Evolutionary conservation across 1,140 invertebrate genomes (phyloP), one percentile per base, ranked within the genome.

Genomic region (Drosophila rhopaloa): DNA sequence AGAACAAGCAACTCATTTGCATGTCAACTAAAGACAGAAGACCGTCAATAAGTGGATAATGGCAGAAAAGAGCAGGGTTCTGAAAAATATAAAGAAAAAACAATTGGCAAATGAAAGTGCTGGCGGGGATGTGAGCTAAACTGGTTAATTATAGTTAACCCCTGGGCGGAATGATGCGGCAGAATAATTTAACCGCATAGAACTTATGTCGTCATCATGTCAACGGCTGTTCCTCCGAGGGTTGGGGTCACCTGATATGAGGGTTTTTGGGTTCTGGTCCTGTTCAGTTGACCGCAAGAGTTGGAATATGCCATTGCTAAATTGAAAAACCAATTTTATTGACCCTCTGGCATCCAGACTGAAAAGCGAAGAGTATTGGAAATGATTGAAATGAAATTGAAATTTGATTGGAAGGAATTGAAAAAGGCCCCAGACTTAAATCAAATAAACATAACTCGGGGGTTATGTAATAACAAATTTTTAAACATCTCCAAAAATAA

Each of bases 301-400:
- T 16, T 35, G 6, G 35, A 83, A 84, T 78, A 72, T 81, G 74
- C 29, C 68, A 72, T 65, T 61, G 29, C 13, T 7, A 63, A 78
- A 83, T 84, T 72, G 58, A 66, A 71, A 75, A 73, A 73, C 59
- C 70, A 73, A 76, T 84, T 75, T 51, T 35, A 62, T 56, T 46
- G 58, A 62, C 68, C 79, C 54, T 47, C 48, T 44, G 78, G 66
- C 70, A 82, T 61, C 79, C 62, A 67, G 80, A 89, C 60, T 71
- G 72, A 77, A 80, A 78, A 78, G 47, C 54, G 81, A 72, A 67
- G 76, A 68, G 67, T 77, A 83, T 88, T 88, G 76, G 76, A 79
- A 76, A 63, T 67, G 75, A 85, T 85, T 77, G 67, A 68, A 73
- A 81, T 79, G 47, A 73, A 88, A 84, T 80, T 79, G 75, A 47